Percentiles rank a stretch among this genome's conserved stretches.
Conservation (phyloP, 2,113 vertebrate species). For the Silurus meridionalis region DNA sequence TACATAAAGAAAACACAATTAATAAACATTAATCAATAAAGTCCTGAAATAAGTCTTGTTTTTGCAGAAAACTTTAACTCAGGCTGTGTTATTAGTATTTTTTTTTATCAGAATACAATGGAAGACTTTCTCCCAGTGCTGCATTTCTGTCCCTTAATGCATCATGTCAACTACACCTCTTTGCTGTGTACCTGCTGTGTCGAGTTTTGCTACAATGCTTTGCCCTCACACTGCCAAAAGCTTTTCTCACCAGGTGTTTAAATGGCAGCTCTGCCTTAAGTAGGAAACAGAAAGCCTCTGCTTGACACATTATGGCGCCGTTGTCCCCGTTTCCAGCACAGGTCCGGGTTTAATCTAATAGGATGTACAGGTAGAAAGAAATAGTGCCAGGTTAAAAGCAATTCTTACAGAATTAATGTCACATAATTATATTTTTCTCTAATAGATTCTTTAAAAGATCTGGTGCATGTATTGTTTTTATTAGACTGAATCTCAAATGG, state of each 20-base stretch:
- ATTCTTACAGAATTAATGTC: neutral
- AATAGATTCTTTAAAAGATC: neutral
- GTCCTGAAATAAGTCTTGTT: neutral
- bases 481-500: neutral
- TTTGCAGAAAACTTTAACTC: neutral
- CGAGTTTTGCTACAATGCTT: neutral
- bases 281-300: neutral
- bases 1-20: neutral
- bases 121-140: neutral
- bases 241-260: slow-evolving; percentile 31
- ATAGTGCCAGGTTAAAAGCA: neutral
- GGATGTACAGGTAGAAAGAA: neutral
- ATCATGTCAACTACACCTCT: neutral
- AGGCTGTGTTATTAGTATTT: neutral
- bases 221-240: neutral
- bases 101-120: neutral
- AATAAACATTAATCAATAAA: neutral
- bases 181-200: neutral
- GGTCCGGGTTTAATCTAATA: neutral
- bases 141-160: slow-evolving; percentile 6
- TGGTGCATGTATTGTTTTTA: neutral
- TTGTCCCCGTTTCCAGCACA: neutral
- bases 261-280: neutral
- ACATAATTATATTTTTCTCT: too few relatives aligned
- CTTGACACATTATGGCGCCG: neutral